Evolutionary conservation across 2,797 vertebrate species (phyloP), one percentile per base, ranked within the genome.

Genomic region (Pangasius larnaudii): DNA sequence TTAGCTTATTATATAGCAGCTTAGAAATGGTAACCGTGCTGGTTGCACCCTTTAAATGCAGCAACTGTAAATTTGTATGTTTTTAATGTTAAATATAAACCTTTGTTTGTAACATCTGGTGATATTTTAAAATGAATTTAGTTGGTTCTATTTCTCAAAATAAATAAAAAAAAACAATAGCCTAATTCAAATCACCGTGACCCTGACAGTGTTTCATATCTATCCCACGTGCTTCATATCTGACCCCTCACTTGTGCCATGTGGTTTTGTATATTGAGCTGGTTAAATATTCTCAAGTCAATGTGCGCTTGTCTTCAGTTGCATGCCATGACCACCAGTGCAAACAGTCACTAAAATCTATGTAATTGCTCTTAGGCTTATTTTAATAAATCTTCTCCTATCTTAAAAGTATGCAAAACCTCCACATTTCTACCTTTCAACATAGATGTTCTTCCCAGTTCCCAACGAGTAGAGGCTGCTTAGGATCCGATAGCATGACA

Each of bases 381-480:
- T 72, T 39, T 46, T 13, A 74, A 0, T 9, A 39, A 69, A 36
- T 69, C 67, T 22, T 0, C 3, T 7, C 18, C 33, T 22, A n/a
- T 71, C 19, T 39, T 2, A 16, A 14, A 75, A 75, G 5, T 56
- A 67, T 18, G 46, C 5, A 58, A 74, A 58, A n/a, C 42, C 1
- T 67, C 58, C 39, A 53, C 33, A 22, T 51, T 74, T 63, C 75
- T 97, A 99, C 99, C 99, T 98, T 95, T 99, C 99, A 88, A 99
- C 98, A 27, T 99, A 99, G 94, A 99, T 99, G 95, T 99, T 99
- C 93, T 99, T 99, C 80, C 98, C 98, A 30, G 98, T 99, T 74
- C 98, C 99, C 87, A 99, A 96, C 2, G 98, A 97, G 88, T 99
- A 99, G 3, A 99, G 97, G 90, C 98, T 99, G 93, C 96, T 97